These are phyloP conservation scores for Drosophila peninsularis DNA, from an alignment of 2,888 invertebrate species.

Conservation along the genomic window DNA sequence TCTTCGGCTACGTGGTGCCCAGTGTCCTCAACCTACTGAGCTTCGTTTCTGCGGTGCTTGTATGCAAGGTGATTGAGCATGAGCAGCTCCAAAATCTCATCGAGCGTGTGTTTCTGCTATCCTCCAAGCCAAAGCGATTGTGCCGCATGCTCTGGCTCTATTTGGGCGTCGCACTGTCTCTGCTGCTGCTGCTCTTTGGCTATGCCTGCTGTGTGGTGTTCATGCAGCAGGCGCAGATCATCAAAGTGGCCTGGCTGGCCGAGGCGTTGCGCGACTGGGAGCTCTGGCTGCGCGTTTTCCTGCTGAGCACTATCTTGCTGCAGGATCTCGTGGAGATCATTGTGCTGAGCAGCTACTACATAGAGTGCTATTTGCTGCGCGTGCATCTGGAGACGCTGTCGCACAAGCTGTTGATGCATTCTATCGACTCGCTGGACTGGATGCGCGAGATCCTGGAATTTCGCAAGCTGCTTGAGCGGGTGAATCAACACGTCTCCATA, in stretches of 20 bases:
- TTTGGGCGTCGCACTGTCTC: slow-evolving; percentile 88
- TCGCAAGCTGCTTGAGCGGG: slow-evolving; percentile 90
- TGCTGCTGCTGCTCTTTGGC: slow-evolving; percentile 89
- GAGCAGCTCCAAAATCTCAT: slow-evolving; percentile 93
- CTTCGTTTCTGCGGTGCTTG: slow-evolving; percentile 89
- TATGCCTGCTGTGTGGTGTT: slow-evolving; percentile 86
- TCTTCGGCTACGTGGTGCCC: slow-evolving; percentile 91
- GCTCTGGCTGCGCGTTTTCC: slow-evolving; percentile 83
- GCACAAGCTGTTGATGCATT: slow-evolving; percentile 89
- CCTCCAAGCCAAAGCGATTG: slow-evolving; percentile 89
- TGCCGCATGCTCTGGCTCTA: slow-evolving; percentile 90
- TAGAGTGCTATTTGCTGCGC: slow-evolving; percentile 91
- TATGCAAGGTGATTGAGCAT: slow-evolving; percentile 91
- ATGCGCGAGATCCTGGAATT: slow-evolving; percentile 93
- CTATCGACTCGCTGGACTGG: slow-evolving; percentile 90
- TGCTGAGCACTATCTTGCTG: slow-evolving; percentile 89
- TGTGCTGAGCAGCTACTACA: slow-evolving; percentile 92
- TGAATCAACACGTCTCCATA: slow-evolving; percentile 91
- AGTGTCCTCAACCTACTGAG: slow-evolving; percentile 90
- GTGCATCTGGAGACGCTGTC: slow-evolving; percentile 90
- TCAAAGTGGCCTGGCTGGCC: slow-evolving; percentile 71
- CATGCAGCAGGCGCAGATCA: slow-evolving; percentile 75
- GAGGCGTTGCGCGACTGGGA: slow-evolving; percentile 66
- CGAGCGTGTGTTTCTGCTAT: slow-evolving; percentile 92
- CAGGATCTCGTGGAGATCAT: slow-evolving; percentile 94